Base-by-base conservation (phyloP, 2,888 invertebrate genomes). In the Beris chalybata region DNA sequence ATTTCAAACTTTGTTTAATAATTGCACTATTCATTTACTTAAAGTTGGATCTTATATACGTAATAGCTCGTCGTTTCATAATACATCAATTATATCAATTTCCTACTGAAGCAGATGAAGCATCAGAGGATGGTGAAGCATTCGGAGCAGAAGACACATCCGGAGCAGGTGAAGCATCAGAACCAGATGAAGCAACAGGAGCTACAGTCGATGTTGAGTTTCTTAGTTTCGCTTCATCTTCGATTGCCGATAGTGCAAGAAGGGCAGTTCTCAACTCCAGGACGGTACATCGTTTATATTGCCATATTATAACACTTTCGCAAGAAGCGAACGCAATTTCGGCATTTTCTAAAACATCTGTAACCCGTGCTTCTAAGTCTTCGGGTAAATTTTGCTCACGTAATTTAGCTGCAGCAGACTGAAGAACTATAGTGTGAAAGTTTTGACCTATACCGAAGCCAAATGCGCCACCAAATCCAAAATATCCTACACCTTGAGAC, bases 401-500 rank as follows among this genome's bases (percentile, higher is more conserved):
- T 15, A 63, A n/a, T 15, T 31, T 32, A 13, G 32, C 15, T 1
- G 63, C 30, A 4, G 52, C 63, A 6, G 63, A 52, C 29, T 63
- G 52, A 7, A 63, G 52, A 5, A 22, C 63, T 29, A 53, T 63
- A 43, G 50, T 38, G 3, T 63, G 52, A 12, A 63, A 63, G 15
- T 63, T 43, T 13, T 13, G 13, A 5, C 11, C 52, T 15, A 12
- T n/a, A 13, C 45, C 12, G 12, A 29, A 38, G 13, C 43, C 43
- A 29, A 53, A 53, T 2, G 32, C 15, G 6, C 52, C 52, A 29
- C 63, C 63, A 15, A 53, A 52, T 32, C 53, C 38, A 29, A 53
- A 63, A 22, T 29, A 59, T 4, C 63, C 63, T 43, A 52, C 7
- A 32, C 52, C 63, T 53, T 63, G 63, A 11, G 22, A 9, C 52